A percentile compares a stretch with the other conserved stretches of the same genome.
These are phyloP conservation scores for Phocoena sinus DNA, from an alignment of 2,113 vertebrate species.

Conservation along the genomic window DNA sequence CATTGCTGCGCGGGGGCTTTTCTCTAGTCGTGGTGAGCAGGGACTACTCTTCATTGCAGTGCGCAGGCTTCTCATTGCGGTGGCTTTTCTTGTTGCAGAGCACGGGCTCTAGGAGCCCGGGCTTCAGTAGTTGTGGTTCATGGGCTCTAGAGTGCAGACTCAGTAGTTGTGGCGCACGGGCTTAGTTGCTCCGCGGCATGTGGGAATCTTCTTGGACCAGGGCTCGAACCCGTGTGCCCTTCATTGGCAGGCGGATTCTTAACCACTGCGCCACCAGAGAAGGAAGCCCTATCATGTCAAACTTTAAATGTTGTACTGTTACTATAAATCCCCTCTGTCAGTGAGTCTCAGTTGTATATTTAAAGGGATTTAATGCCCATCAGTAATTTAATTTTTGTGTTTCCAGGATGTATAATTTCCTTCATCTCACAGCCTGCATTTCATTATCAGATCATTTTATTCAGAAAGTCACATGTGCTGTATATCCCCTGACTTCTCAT, in stretches of 20 bases:
- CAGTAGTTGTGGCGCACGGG: too few relatives aligned
- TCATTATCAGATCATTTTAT: background rate
- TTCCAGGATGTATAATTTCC: background rate
- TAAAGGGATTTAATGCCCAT: background rate
- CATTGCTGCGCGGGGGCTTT: too few relatives aligned
- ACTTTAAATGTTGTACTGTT: background rate
- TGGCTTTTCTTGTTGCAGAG: too few relatives aligned
- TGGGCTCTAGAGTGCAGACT: too few relatives aligned
- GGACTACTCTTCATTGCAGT: too few relatives aligned
- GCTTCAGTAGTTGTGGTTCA: too few relatives aligned
- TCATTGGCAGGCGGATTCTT: background rate
- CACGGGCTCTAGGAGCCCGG: too few relatives aligned
- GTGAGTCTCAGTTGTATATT: background rate
- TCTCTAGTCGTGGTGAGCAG: too few relatives aligned
- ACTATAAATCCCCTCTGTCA: background rate
- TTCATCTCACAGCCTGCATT: background rate
- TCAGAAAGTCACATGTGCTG: background rate
- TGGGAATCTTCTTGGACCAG: too few relatives aligned
- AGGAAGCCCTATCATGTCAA: background rate
- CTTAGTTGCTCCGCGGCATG: too few relatives aligned
- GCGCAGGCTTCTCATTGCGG: fast-evolving
- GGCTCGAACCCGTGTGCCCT: background rate
- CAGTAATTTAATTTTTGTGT: background rate
- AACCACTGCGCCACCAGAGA: background rate
- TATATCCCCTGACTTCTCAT: background rate